phyloP scores from a whole-genome alignment of 2,113 vertebrate species.

The Petrocephalus zakoni region DNA sequence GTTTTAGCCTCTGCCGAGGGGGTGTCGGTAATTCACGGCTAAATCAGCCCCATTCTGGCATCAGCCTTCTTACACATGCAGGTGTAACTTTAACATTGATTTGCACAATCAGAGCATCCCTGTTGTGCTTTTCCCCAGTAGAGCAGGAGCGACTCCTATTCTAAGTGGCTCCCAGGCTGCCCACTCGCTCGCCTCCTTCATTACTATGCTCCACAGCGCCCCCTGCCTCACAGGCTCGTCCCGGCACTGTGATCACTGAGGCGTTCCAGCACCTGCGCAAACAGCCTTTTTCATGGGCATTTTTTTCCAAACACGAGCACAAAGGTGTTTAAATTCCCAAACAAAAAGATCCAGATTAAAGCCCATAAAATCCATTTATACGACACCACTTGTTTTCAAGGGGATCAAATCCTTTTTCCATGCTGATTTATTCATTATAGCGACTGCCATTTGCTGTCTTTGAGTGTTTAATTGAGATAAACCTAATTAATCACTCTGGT shows the following conservation, averaged over 20 bases:
- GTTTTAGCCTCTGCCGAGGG: background rate
- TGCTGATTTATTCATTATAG: background rate
- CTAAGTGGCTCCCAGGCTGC: background rate
- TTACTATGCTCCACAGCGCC: background rate
- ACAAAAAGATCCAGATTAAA: conserved; percentile 14
- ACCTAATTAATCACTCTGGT: conserved; percentile 12
- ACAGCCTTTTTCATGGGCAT: background rate
- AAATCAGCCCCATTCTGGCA: background rate
- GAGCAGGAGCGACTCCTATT: background rate
- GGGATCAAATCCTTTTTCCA: conserved; percentile 14
- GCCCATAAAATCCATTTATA: conserved; percentile 14
- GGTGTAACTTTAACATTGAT: background rate
- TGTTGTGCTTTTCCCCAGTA: background rate
- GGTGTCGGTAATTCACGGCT: background rate
- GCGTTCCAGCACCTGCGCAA: background rate
- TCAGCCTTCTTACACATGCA: background rate
- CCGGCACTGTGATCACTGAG: background rate
- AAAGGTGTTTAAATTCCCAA: background rate
- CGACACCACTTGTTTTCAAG: background rate
- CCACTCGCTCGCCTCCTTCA: background rate
- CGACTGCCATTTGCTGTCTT: conserved; percentile 19
- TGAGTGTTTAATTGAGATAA: conserved; percentile 37
- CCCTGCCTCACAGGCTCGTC: background rate
- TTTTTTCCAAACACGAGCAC: background rate
- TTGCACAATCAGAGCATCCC: background rate